Evolutionary conservation across 2,888 invertebrate species (phyloP).

Genomic region (Tachina lurida): DNA sequence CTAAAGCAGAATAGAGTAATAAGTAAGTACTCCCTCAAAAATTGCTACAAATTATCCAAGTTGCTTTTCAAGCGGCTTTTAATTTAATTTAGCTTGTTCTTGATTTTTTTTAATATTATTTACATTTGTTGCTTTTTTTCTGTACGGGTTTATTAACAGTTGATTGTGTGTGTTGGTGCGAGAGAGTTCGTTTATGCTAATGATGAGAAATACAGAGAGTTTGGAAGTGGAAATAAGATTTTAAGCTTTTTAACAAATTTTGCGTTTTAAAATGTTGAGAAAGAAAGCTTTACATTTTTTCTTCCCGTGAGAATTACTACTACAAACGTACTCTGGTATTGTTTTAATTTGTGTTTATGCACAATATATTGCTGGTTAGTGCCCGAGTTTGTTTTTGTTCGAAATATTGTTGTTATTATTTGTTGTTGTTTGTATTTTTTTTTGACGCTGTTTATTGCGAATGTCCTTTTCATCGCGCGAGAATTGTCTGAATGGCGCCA

Average conservation of each 20-base stretch:
- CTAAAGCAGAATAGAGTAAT: not conserved
- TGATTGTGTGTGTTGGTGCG: not conserved
- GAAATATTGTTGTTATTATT: slow-evolving; percentile 18
- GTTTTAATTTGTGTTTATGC: slow-evolving; percentile 23
- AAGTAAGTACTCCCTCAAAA: not conserved
- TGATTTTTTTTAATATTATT: slow-evolving; percentile 16
- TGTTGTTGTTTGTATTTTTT: not conserved
- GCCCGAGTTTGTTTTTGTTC: slow-evolving; percentile 5
- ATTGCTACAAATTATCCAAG: slow-evolving; percentile 25
- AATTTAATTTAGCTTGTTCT: slow-evolving; percentile 58
- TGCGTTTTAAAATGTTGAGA: not conserved
- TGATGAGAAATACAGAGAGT: not conserved
- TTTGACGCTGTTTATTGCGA: slow-evolving; percentile 33
- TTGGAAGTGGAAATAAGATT: slow-evolving; percentile 4
- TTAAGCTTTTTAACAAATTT: slow-evolving; percentile 28
- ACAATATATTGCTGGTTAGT: not conserved
- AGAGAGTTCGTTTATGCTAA: slow-evolving; percentile 12
- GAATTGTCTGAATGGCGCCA: slow-evolving; percentile 49
- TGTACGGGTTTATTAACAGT: not conserved
- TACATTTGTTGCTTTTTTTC: slow-evolving; percentile 59
- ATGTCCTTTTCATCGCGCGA: slow-evolving; percentile 30
- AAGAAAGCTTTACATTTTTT: slow-evolving; percentile 18
- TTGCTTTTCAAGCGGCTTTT: slow-evolving; percentile 61
- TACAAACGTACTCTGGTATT: slow-evolving; percentile 3
- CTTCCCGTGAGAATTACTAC: slow-evolving; percentile 3